A percentile compares a stretch with the other conserved stretches of the same genome.
Evolutionary conservation across 2,888 invertebrate genomes (phyloP).

Genomic region (Drosophila kokeensis): DNA sequence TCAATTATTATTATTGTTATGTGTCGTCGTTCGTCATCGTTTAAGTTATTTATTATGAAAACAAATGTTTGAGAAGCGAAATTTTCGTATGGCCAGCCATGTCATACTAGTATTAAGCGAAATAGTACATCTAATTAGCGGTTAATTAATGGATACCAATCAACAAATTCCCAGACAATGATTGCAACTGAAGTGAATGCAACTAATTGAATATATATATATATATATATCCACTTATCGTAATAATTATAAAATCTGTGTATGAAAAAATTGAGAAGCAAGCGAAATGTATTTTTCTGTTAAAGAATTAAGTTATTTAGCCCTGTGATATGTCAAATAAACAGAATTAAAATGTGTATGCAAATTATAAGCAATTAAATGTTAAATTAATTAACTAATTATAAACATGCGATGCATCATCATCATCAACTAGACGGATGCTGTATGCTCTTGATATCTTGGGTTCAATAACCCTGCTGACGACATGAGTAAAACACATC

Average conservation of each 20-base stretch:
- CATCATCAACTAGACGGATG: slow-evolving; percentile 3
- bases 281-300: slow-evolving; percentile 66
- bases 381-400: not conserved
- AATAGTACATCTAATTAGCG: slow-evolving; percentile 47
- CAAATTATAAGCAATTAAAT: slow-evolving; percentile 11
- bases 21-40: slow-evolving; percentile 55
- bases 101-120: slow-evolving; percentile 68
- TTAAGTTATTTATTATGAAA: slow-evolving; percentile 72
- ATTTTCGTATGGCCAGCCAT: slow-evolving; percentile 37
- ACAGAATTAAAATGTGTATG: slow-evolving; percentile 59
- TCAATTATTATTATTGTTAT: slow-evolving; percentile 70
- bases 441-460: not conserved
- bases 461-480: slow-evolving; percentile 37
- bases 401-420: slow-evolving; percentile 12
- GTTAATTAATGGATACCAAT: slow-evolving; percentile 48
- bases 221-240: slow-evolving; percentile 9
- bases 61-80: slow-evolving; percentile 50
- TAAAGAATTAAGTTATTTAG: slow-evolving; percentile 78
- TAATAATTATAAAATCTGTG: slow-evolving; percentile 15
- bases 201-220: slow-evolving; percentile 11
- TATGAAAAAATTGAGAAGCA: slow-evolving; percentile 38
- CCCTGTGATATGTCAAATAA: slow-evolving; percentile 83
- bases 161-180: slow-evolving; percentile 39
- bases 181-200: slow-evolving; percentile 47
- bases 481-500: slow-evolving; percentile 7